Conservation (phyloP, 2,113 vertebrate genomes). For the Sterrhoptilus dennistouni region DNA sequence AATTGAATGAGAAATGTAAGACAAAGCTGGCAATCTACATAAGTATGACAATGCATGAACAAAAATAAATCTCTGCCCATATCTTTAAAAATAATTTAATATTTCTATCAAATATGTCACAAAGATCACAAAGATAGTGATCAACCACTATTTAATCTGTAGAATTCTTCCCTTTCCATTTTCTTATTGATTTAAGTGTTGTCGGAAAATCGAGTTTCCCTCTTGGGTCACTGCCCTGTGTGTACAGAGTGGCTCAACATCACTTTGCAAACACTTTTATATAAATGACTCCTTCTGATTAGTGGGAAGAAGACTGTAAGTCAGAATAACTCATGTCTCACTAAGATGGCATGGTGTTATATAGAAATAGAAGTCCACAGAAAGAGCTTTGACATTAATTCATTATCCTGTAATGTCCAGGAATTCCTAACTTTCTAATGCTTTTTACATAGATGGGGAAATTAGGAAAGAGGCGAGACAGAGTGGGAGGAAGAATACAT, state of each 20-base stretch:
- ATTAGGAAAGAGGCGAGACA: rapidly evolving
- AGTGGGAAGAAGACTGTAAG: background rate
- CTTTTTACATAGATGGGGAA: background rate
- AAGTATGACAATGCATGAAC: background rate
- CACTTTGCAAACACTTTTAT: background rate
- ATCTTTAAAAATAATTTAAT: background rate
- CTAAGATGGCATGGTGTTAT: background rate
- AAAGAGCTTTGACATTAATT: background rate
- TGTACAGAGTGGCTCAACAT: background rate
- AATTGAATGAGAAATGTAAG: background rate
- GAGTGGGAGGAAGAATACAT: background rate
- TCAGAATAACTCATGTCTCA: background rate
- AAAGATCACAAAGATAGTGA: background rate
- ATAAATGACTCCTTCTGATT: background rate
- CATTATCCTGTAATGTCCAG: background rate
- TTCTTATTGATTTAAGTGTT: background rate
- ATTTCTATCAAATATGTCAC: background rate
- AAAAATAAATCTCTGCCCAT: background rate
- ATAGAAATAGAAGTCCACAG: background rate
- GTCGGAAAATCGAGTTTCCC: background rate
- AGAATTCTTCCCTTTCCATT: background rate
- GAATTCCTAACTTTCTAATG: background rate
- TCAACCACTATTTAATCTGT: background rate
- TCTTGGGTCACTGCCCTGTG: background rate
- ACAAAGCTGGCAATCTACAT: background rate